Evolutionary conservation across 2,797 vertebrate species (phyloP).

Genomic region (Picus viridis): DNA sequence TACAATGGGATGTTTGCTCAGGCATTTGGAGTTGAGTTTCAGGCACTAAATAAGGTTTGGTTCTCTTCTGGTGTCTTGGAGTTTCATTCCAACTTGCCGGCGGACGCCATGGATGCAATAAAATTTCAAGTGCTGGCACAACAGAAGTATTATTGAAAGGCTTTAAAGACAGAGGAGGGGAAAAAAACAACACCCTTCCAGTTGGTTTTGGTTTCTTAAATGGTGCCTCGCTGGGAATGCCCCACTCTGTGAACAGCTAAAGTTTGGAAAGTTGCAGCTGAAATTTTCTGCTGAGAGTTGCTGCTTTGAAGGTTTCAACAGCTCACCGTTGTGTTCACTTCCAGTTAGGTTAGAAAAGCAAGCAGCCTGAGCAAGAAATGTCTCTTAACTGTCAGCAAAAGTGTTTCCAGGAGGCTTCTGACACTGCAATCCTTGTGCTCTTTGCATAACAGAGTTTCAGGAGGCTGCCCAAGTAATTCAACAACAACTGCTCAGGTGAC

Average conservation of each 20-base stretch:
- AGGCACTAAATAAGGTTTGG: conserved; percentile 30
- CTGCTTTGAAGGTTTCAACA: neutral
- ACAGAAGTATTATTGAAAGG: conserved; percentile 14
- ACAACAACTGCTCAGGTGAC: neutral
- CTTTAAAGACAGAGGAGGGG: neutral
- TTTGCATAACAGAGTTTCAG: neutral
- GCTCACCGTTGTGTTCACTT: neutral
- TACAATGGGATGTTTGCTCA: conserved; percentile 60
- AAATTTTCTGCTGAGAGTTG: neutral
- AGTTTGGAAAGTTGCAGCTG: neutral
- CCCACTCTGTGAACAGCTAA: neutral
- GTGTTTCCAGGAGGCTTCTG: neutral
- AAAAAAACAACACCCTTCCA: neutral
- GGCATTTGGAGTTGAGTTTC: conserved; percentile 7
- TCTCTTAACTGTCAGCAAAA: neutral
- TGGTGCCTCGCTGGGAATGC: neutral
- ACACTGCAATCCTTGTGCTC: neutral
- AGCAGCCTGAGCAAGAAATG: neutral
- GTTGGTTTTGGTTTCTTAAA: neutral
- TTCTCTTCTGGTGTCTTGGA: neutral
- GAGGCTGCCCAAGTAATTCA: neutral
- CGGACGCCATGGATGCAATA: neutral
- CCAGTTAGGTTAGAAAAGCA: neutral
- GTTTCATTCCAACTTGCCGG: conserved; percentile 27
- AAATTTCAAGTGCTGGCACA: neutral